Conservation (phyloP, 2,113 vertebrate genomes). For the Coracopsis vasa region DNA sequence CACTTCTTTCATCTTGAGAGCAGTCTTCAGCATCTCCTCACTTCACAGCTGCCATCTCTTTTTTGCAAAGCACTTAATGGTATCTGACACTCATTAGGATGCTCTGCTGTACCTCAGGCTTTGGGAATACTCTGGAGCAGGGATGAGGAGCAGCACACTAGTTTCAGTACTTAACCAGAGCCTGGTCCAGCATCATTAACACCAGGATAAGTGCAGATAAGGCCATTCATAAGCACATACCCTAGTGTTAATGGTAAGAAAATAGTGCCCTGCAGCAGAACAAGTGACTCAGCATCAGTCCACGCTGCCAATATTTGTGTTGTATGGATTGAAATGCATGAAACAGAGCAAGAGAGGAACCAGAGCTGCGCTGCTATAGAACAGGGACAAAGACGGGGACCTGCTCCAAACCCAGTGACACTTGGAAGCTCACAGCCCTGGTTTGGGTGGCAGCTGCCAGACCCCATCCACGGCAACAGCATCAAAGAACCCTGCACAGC, state of each 20-base stretch:
- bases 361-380: background rate
- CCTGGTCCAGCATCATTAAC: background rate
- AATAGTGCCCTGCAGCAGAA: background rate
- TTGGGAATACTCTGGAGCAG: background rate
- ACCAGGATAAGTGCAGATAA: background rate
- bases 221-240: background rate
- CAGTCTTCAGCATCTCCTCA: background rate
- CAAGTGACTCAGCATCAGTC: background rate
- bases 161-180: background rate
- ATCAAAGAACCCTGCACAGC: background rate
- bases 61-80: background rate
- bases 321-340: background rate
- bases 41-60: background rate
- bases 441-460: background rate
- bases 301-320: background rate
- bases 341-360: background rate
- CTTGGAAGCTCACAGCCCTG: background rate
- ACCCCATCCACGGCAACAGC: rapidly evolving
- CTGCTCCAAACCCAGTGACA: background rate
- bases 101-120: background rate
- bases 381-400: background rate
- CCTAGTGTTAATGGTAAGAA: background rate
- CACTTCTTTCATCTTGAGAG: conserved; percentile 18
- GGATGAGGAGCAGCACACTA: background rate
- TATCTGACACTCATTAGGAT: background rate